A percentile compares a stretch with the other conserved stretches of the same genome.
Conservation (phyloP, 2,113 vertebrate species). For the Trogon melanurus region DNA sequence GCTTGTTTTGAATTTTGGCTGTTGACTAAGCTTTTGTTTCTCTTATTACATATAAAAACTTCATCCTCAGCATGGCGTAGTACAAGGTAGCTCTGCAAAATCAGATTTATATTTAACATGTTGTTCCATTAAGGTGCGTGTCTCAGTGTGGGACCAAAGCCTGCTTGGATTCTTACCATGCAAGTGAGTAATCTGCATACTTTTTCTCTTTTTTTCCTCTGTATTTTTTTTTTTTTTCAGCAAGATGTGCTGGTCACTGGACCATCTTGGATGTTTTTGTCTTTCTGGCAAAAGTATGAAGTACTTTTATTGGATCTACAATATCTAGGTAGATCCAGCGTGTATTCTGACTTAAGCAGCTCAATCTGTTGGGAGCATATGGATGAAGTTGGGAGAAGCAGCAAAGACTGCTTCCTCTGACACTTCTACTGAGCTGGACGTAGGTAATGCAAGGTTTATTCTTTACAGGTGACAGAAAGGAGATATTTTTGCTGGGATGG, state of each 20-base stretch:
- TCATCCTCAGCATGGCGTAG: background rate
- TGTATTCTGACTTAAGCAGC: background rate
- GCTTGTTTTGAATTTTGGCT: background rate
- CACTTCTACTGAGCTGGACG: background rate
- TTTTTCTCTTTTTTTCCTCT: background rate
- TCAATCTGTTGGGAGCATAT: background rate
- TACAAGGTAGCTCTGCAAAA: background rate
- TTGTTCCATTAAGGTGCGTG: accelerated
- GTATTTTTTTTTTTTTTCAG: background rate
- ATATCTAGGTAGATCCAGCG: background rate
- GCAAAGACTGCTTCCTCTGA: background rate
- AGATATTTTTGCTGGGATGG: background rate
- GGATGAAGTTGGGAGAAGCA: background rate
- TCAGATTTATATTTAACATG: background rate
- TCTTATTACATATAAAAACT: background rate
- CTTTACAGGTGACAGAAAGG: background rate
- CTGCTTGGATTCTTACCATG: background rate
- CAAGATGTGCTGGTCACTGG: background rate
- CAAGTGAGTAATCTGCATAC: background rate
- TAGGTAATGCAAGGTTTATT: background rate
- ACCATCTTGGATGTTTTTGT: background rate
- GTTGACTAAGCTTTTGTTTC: background rate
- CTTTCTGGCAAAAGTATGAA: background rate
- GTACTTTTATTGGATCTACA: background rate
- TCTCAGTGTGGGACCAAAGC: background rate